phyloP scores from a whole-genome alignment of 2,888 invertebrate genomes.

The Lampropteryx suffumata region DNA sequence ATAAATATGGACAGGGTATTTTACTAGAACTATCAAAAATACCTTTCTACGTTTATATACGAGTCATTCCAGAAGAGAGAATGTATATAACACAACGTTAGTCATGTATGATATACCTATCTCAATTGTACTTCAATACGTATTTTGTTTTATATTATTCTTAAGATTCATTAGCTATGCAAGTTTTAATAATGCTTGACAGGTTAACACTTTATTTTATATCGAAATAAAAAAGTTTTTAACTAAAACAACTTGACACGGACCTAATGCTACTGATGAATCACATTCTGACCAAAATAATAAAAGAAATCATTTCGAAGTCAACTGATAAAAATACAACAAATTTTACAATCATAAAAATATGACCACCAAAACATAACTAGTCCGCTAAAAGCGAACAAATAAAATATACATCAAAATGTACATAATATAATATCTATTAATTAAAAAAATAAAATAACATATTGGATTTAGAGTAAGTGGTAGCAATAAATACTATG shows the following conservation, averaged over 20 bases:
- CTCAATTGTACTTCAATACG: constrained; percentile 82
- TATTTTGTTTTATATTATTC: constrained; percentile 74
- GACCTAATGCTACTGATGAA: constrained; percentile 60
- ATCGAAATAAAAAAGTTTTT: constrained; percentile 48
- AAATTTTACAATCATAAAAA: constrained; percentile 78
- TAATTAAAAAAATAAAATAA: constrained; percentile 73
- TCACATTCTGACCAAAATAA: constrained; percentile 65
- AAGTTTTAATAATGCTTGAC: constrained; percentile 53
- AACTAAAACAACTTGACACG: constrained; percentile 65
- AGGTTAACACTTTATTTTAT: constrained; percentile 45
- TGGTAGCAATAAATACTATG: constrained; percentile 83
- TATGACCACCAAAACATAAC: constrained; percentile 77
- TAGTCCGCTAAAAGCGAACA: constrained; percentile 69
- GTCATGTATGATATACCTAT: constrained; percentile 60
- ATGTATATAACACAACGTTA: constrained; percentile 60
- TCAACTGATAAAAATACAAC: constrained; percentile 76
- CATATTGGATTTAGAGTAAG: constrained; percentile 78
- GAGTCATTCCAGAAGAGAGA: constrained; percentile 56
- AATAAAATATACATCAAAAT: constrained; percentile 83
- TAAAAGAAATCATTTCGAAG: constrained; percentile 66
- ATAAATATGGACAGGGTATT: constrained; percentile 68
- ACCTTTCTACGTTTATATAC: constrained; percentile 60
- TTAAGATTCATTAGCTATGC: constrained; percentile 65
- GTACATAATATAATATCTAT: constrained; percentile 82
- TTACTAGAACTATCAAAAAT: constrained; percentile 73